A percentile compares a stretch with the other conserved stretches of the same genome.
Evolutionary conservation across 2,113 vertebrate species (phyloP).

Genomic region (Oxyura jamaicensis): DNA sequence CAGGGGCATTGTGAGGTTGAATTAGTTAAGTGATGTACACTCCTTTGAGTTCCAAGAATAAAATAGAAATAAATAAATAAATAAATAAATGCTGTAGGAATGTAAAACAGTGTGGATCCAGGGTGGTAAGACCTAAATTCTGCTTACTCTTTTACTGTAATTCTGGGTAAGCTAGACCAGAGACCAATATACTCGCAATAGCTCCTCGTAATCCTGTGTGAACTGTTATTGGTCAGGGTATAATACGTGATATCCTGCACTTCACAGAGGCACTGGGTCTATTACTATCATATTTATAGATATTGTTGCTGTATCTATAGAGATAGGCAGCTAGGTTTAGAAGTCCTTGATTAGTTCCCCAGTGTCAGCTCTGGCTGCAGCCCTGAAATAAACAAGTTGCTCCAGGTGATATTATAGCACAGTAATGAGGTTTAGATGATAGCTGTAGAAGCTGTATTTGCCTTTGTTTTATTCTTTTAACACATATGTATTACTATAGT

Average conservation of each 20-base stretch:
- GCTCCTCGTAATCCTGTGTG: background rate
- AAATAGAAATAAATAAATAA: background rate
- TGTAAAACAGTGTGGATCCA: background rate
- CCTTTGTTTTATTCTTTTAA: constrained; percentile 15
- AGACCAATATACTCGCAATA: background rate
- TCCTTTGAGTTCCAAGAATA: background rate
- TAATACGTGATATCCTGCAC: background rate
- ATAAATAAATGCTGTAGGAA: background rate
- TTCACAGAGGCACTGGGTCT: background rate
- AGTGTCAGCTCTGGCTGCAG: background rate
- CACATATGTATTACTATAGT: background rate
- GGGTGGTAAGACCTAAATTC: background rate
- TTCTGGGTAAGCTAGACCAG: constrained; percentile 1
- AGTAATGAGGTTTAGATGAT: background rate
- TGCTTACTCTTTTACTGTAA: background rate
- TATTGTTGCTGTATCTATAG: background rate
- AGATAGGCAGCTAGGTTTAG: constrained; percentile 17
- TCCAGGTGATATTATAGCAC: background rate
- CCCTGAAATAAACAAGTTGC: constrained; percentile 24
- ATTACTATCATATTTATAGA: constrained; percentile 26
- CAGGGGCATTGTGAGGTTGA: constrained; percentile 2
- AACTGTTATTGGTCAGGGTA: background rate
- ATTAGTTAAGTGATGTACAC: constrained; percentile 5
- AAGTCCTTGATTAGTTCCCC: constrained; percentile 50
- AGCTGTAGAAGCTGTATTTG: background rate